Conservation (phyloP, 1,140 invertebrate species). For the Saccostrea glomerata region DNA sequence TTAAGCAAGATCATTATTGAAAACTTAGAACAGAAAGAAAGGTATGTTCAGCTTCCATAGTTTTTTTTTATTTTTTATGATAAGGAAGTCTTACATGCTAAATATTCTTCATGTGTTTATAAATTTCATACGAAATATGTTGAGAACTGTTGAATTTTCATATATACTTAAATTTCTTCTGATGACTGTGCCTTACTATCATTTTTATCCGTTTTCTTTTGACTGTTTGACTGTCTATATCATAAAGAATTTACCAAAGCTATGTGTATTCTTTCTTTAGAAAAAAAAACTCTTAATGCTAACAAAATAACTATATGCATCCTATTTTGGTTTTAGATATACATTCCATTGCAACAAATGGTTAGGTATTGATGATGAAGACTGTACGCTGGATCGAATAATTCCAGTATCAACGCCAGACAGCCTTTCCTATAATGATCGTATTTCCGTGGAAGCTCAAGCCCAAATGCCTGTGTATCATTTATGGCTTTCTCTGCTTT, state of each 20-base stretch:
- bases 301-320: no score
- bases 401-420: constrained; percentile 66
- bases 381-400: constrained; percentile 72
- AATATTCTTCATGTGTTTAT: background rate
- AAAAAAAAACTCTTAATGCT: no score
- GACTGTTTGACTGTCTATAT: no score
- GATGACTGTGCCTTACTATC: background rate
- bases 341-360: constrained; percentile 74
- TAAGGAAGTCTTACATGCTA: background rate
- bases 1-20: constrained; percentile 71
- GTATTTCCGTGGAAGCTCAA: constrained; percentile 73
- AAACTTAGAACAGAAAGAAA: constrained; percentile 72
- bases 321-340: constrained; percentile 60
- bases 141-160: background rate
- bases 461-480: constrained; percentile 76
- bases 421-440: constrained; percentile 71
- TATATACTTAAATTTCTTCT: background rate
- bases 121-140: background rate
- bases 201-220: constrained; percentile 1
- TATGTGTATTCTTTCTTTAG: no score
- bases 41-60: constrained; percentile 53
- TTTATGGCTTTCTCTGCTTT: constrained; percentile 75
- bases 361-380: constrained; percentile 73
- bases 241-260: no score
- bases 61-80: background rate